A percentile compares a stretch with the other conserved stretches of the same genome.
phyloP scores from a whole-genome alignment of 2,113 vertebrate genomes.

The Pipra filicauda region DNA sequence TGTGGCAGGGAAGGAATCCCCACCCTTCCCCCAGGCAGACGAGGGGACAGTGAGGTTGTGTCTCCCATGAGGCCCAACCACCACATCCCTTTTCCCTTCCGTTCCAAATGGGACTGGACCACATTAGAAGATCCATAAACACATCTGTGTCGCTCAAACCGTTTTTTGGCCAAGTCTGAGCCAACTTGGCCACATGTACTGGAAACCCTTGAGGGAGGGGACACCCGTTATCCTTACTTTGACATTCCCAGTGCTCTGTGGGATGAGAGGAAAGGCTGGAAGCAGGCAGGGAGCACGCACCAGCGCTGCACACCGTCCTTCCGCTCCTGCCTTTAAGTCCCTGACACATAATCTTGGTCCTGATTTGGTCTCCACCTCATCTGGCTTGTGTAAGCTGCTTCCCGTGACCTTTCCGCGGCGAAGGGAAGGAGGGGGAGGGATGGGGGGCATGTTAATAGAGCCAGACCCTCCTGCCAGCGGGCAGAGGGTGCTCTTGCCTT shows the following conservation, averaged over 20 bases:
- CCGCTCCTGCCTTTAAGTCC: neutral
- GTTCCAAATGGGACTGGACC: neutral
- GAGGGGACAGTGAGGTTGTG: accelerated
- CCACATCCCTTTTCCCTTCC: neutral
- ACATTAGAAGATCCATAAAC: neutral
- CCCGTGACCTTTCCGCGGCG: conserved; percentile 54
- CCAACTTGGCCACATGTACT: neutral
- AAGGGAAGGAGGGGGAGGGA: conserved; percentile 38
- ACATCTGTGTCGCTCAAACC: neutral
- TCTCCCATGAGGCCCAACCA: accelerated
- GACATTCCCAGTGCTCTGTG: neutral
- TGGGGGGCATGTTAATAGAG: conserved; percentile 44
- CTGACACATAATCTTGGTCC: conserved; percentile 65
- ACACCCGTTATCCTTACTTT: neutral
- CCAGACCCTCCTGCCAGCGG: conserved; percentile 75
- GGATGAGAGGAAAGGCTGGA: conserved; percentile 44
- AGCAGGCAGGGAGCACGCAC: neutral
- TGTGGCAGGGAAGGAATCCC: neutral
- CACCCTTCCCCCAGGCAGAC: accelerated
- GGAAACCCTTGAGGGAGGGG: neutral
- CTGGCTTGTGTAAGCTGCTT: conserved; percentile 52
- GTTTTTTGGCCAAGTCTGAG: neutral
- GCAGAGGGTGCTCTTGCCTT: conserved; percentile 80
- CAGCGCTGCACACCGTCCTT: neutral
- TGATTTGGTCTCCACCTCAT: conserved; percentile 57